Conservation (phyloP, 1,140 invertebrate species). For the Lordiphosa collinella region DNA sequence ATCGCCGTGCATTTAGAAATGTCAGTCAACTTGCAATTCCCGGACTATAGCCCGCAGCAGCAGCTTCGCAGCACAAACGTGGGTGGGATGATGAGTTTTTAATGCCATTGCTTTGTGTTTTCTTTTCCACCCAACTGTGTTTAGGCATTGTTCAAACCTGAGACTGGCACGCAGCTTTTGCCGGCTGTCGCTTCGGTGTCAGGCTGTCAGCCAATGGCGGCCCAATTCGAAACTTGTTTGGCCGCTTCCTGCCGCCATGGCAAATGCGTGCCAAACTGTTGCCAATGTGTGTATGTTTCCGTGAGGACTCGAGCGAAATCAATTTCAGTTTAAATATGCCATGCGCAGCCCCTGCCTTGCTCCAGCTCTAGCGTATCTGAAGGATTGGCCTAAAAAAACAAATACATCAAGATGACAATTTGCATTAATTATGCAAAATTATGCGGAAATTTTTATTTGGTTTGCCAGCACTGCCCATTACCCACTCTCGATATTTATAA, state of each 20-base stretch:
- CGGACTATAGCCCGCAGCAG: conserved; percentile 11
- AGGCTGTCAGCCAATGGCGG: conserved; percentile 41
- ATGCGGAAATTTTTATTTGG: conserved; percentile 37
- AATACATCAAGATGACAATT: conserved; percentile 52
- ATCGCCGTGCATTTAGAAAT: conserved; percentile 31
- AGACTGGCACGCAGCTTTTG: conserved; percentile 58
- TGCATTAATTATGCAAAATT: conserved; percentile 61
- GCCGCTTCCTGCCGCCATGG: background rate
- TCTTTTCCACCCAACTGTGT: conserved; percentile 16
- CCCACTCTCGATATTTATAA: conserved; percentile 40
- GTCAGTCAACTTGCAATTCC: conserved; percentile 43
- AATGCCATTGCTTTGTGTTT: conserved; percentile 45
- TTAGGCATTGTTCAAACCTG: conserved; percentile 22
- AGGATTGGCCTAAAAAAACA: conserved; percentile 30
- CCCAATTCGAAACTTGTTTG: conserved; percentile 55
- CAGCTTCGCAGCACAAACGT: conserved; percentile 21
- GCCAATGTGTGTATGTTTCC: conserved; percentile 27
- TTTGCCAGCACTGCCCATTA: background rate
- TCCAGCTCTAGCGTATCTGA: conserved; percentile 23
- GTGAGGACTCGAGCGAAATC: conserved; percentile 26
- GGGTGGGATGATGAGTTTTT: conserved; percentile 55
- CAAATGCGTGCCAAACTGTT: conserved; percentile 63
- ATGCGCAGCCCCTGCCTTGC: conserved; percentile 35
- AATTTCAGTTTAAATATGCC: conserved; percentile 45
- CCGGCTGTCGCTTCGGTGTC: conserved; percentile 30